Base-by-base conservation (phyloP, 2,888 invertebrate genomes). In the Reticulitermes lucifugus region DNA sequence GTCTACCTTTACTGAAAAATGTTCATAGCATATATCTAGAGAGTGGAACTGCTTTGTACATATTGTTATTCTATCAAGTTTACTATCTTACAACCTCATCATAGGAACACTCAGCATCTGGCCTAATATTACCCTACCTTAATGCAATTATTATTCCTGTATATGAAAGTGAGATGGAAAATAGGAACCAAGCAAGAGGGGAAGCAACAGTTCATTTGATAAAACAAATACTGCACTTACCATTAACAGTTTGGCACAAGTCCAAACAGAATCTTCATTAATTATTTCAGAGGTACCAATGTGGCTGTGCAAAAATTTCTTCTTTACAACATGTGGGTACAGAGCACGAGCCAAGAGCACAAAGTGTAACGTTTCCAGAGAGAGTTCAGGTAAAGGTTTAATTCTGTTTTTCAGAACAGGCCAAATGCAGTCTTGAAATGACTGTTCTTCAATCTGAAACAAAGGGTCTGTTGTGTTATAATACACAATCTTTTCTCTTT, bases 341-440 rank as follows among this genome's bases (percentile, higher is more conserved):
- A 91, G 91, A n/a, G 90, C 88, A 84, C 90, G 89, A 2, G 90
- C 87, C 25, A 79, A n/a, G 87, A 95, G 90, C 7, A 96, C 90
- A 84, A 94, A 92, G 89, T 95, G 93, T 9, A 96, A 90, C 3
- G 93, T 93, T 89, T 96, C 95, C 35, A 96, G 90, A 51, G 91
- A 93, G 88, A 95, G 94, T 83, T 95, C 94, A 22, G 92, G 90
- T 91, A 95, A 93, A 14, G 94, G 92, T 88, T 94, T 92, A 84
- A 95, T 91, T 88, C 94, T 93, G 84, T 91, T 90, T 88, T 94
- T 92, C 71, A 96, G 89, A 79, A 93, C 88, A 2, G 94, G 92
- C 94, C 95, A 95, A 9, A 95, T 88, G 41, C 92, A 90, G 79
- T 91, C 89, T 85, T 91, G 90, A 88, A 95, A 94, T 87, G 93